phyloP scores from a whole-genome alignment of 1,140 invertebrate species.

The Cyclargus thomasi region DNA sequence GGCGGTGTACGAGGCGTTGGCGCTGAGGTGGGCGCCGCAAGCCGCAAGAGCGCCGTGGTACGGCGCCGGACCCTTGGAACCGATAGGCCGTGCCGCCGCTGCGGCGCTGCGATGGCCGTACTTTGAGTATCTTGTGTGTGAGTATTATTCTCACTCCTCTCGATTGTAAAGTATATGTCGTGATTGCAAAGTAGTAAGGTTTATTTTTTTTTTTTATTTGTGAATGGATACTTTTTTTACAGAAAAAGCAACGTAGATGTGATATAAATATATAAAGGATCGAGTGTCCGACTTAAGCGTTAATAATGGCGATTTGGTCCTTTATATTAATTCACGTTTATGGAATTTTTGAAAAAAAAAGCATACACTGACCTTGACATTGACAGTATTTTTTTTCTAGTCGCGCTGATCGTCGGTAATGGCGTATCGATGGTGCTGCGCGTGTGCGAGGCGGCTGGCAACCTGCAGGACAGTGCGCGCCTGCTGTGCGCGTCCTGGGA shows the following conservation, averaged over 20 bases:
- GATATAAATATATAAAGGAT: too few relatives aligned
- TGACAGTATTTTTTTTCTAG: constrained; percentile 61
- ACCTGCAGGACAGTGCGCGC: constrained; percentile 76
- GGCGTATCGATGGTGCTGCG: constrained; percentile 81
- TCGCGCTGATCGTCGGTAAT: constrained; percentile 80
- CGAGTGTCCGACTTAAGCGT: too few relatives aligned
- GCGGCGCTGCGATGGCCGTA: constrained; percentile 81
- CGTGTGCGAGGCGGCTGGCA: constrained; percentile 64
- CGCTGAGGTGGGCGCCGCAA: constrained; percentile 84
- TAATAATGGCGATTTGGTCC: too few relatives aligned
- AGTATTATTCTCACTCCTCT: constrained; percentile 47
- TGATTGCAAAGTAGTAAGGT: too few relatives aligned
- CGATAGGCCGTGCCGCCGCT: constrained; percentile 78
- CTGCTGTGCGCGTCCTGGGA: constrained; percentile 84
- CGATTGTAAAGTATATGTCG: too few relatives aligned
- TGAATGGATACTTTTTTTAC: too few relatives aligned
- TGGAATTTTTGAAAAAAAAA: not conserved
- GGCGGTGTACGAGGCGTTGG: constrained; percentile 83
- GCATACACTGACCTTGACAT: not conserved
- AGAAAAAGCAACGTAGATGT: too few relatives aligned
- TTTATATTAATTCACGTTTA: too few relatives aligned
- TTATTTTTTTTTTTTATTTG: too few relatives aligned
- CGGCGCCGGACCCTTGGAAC: constrained; percentile 78
- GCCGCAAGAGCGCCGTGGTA: constrained; percentile 84
- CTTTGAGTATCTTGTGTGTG: constrained; percentile 85